Evolutionary conservation across 2,888 invertebrate genomes (phyloP), one percentile per base, ranked within the genome.

Genomic region (Celastrina argiolus): DNA sequence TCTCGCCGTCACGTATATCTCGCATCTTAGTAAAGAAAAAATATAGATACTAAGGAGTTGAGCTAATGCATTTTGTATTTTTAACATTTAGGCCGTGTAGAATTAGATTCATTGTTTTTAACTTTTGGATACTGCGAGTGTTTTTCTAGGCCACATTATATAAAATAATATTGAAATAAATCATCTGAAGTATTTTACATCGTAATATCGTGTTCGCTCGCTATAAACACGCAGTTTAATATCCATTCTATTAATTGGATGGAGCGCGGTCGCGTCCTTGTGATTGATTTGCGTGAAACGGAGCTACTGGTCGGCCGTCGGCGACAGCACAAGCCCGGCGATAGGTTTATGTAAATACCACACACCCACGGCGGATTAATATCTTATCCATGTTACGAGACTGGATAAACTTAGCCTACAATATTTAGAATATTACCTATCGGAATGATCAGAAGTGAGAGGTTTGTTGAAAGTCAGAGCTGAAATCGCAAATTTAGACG

Each of bases 271-370:
- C 51, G 18, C 18, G 61, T 34, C 61, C 61, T 61, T 61, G 39
- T 36, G 31, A 59, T 59, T 31, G 39, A 61, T 61, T 61, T 22
- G 34, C 34, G 34, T 59, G 18, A 39, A 61, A 39, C 59, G 18
- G 59, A 34, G 59, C 31, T 28, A 56, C 18, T 16, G 10, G 14
- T 14, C 28, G 18, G 59, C 12, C 34, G 16, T 28, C 34, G n/a
- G 56, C 10, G 56, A 26, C 56, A 14, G 16, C 16, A 31, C 58
- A 28, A 58, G 18, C 22, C 22, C 10, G 22, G 5, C 18, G 22
- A 61, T 61, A 16, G 8, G 16, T 39, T 61, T 61, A 61, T 36
- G 61, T 36, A 61, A 61, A 61, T 36, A 61, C 39, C 16, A 12
- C 6, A 31, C 59, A 59, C 34, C 8, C 18, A 61, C 22, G 16